Evolutionary conservation across 1,140 invertebrate species (phyloP).

Genomic region (Drosophila littoralis): DNA sequence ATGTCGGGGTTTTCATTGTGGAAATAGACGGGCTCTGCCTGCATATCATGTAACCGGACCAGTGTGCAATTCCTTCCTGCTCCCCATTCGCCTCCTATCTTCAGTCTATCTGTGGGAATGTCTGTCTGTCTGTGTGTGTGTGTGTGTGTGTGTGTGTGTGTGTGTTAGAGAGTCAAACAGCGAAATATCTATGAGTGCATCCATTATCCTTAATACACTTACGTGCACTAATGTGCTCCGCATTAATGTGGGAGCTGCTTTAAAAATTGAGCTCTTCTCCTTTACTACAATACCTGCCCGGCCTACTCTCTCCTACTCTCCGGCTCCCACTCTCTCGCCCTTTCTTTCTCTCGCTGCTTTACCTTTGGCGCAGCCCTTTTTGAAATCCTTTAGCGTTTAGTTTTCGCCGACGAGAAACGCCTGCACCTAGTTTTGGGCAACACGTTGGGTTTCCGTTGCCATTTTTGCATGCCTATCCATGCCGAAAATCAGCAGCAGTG

Average conservation of each 20-base stretch:
- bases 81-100: background rate
- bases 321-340: background rate
- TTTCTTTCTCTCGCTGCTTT: conserved; percentile 3
- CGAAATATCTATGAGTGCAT: conserved; percentile 79
- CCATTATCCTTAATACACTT: conserved; percentile 83
- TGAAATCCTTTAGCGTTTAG: background rate
- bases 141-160: background rate
- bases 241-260: conserved; percentile 76
- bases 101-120: background rate
- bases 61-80: conserved; percentile 29
- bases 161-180: conserved; percentile 44
- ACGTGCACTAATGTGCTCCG: conserved; percentile 81
- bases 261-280: conserved; percentile 52
- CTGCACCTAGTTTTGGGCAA: conserved; percentile 31
- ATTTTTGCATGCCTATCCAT: conserved; percentile 44
- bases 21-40: conserved; percentile 4
- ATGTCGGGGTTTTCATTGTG: background rate
- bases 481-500: background rate
- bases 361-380: background rate
- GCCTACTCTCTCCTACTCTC: background rate
- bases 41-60: conserved; percentile 46
- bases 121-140: background rate
- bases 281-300: background rate
- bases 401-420: background rate
- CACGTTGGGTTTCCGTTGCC: conserved; percentile 51